Percentiles rank a stretch among this genome's conserved stretches.
phyloP scores from a whole-genome alignment of 2,888 invertebrate genomes.

The Gnatocerus cornutus region DNA sequence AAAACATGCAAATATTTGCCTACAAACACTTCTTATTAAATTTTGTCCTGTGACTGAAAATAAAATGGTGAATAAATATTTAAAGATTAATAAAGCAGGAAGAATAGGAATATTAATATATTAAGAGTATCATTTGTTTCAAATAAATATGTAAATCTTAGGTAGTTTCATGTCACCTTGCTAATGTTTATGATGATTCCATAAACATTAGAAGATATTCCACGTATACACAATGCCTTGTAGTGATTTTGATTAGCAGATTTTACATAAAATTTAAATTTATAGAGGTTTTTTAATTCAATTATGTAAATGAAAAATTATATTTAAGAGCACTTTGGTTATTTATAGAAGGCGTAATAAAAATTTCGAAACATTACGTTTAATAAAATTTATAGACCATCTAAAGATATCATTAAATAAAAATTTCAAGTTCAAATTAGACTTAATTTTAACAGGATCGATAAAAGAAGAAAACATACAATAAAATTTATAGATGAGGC shows the following conservation, averaged over 20 bases:
- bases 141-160: background rate
- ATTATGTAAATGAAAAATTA: constrained; percentile 37
- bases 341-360: constrained; percentile 33
- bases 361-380: constrained; percentile 38
- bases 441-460: constrained; percentile 57
- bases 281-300: constrained; percentile 34
- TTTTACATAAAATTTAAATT: constrained; percentile 30
- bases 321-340: constrained; percentile 27
- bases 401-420: constrained; percentile 46
- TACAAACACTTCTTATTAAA: too few relatives aligned
- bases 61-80: background rate
- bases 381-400: constrained; percentile 45
- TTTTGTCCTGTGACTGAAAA: too few relatives aligned
- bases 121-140: background rate
- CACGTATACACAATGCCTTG: background rate
- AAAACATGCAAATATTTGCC: too few relatives aligned
- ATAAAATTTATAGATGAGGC: constrained; percentile 61
- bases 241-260: background rate
- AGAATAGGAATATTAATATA: background rate
- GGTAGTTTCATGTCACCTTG: background rate
- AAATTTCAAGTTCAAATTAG: constrained; percentile 57
- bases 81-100: background rate
- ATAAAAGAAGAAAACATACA: constrained; percentile 56
- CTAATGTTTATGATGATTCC: background rate
- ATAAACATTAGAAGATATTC: background rate